A percentile compares a stretch with the other conserved stretches of the same genome.
phyloP scores from a whole-genome alignment of 2,113 vertebrate genomes.

The Monopterus albus region DNA sequence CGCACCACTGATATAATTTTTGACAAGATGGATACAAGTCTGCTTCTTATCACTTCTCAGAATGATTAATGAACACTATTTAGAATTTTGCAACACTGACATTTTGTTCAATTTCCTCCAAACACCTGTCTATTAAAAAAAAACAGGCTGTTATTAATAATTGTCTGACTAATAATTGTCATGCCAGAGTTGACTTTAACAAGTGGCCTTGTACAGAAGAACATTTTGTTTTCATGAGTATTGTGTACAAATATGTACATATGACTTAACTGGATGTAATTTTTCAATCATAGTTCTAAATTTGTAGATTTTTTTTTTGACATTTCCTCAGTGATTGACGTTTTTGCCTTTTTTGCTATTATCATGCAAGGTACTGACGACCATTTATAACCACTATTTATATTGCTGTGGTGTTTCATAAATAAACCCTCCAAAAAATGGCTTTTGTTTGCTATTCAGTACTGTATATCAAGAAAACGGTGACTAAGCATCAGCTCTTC shows the following conservation, averaged over 20 bases:
- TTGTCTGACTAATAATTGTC: neutral
- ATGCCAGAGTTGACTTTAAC: conserved; percentile 16
- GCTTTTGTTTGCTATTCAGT: neutral
- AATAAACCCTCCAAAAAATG: conserved; percentile 70
- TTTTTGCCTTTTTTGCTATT: conserved; percentile 57
- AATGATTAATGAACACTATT: conserved; percentile 8
- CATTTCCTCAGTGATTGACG: conserved; percentile 60
- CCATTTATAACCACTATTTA: conserved; percentile 80
- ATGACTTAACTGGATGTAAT: conserved; percentile 48
- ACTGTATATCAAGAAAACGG: neutral
- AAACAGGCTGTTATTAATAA: too few species aligned
- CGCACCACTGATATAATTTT: conserved; percentile 18
- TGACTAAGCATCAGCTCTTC: too few species aligned
- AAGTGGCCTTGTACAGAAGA: conserved; percentile 63
- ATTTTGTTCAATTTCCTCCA: conserved; percentile 4
- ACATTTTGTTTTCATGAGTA: conserved; percentile 60
- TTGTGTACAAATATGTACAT: conserved; percentile 72
- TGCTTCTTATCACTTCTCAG: conserved; percentile 19
- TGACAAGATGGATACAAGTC: conserved; percentile 20
- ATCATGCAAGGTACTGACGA: conserved; percentile 76
- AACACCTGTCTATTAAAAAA: too few species aligned
- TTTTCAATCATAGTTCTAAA: conserved; percentile 61
- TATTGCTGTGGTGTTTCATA: conserved; percentile 71
- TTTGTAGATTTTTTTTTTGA: conserved; percentile 73
- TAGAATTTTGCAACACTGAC: neutral